phyloP scores from a whole-genome alignment of 2,113 vertebrate species.

The Crotalus viridis region DNA sequence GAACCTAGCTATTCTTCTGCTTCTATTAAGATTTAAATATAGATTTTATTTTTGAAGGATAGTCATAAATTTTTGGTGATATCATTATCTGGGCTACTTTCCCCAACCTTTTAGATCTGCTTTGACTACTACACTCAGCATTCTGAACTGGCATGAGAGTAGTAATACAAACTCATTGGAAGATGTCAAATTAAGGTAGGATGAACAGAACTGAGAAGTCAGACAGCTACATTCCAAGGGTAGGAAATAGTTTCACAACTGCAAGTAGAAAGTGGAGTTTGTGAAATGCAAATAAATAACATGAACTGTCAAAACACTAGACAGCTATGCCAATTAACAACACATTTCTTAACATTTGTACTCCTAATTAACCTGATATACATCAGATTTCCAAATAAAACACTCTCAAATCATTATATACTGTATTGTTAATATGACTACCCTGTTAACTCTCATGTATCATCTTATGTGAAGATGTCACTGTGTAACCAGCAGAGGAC shows the following conservation, averaged over 20 bases:
- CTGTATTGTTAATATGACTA: not conserved
- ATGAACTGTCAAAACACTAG: not conserved
- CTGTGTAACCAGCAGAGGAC: not conserved
- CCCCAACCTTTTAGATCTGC: not conserved
- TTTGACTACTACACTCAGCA: not conserved
- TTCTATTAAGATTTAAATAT: not conserved
- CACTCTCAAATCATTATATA: conserved; percentile 3
- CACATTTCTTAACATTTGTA: conserved; percentile 9
- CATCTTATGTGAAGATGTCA: not conserved
- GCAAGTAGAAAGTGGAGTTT: not conserved
- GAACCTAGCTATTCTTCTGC: not conserved
- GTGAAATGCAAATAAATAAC: conserved; percentile 21
- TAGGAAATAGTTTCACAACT: not conserved
- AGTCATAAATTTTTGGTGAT: not conserved
- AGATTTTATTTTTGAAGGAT: not conserved
- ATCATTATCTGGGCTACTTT: not conserved
- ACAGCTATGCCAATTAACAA: conserved; percentile 30
- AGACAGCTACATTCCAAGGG: not conserved
- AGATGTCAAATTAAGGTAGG: not conserved
- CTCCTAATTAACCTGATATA: conserved; percentile 25
- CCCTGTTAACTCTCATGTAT: not conserved
- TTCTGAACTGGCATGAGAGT: not conserved
- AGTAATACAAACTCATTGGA: not conserved
- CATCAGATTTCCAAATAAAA: conserved; percentile 24
- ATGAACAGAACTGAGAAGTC: not conserved